These are phyloP conservation scores for Arvicanthis niloticus DNA, from an alignment of 2,113 vertebrate genomes.

Conservation along the genomic window DNA sequence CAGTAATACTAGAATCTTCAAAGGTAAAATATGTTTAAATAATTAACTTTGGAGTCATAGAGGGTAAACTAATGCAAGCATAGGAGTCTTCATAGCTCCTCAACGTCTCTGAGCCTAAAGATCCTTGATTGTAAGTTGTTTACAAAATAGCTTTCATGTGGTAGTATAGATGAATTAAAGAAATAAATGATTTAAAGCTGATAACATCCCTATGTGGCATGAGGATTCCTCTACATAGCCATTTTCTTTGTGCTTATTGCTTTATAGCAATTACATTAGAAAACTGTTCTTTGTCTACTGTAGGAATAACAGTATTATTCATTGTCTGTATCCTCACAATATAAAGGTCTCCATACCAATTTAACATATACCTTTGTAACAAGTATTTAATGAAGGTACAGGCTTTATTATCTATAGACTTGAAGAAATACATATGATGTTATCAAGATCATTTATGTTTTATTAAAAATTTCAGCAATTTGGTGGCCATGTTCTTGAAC, in stretches of 20 bases:
- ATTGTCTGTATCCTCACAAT: not conserved
- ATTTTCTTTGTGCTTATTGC: not conserved
- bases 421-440: not conserved
- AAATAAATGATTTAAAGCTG: not conserved
- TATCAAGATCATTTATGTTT: not conserved
- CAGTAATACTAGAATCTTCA: not conserved
- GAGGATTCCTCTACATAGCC: not conserved
- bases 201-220: not conserved
- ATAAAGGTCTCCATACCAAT: not conserved
- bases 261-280: not conserved
- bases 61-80: not conserved
- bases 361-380: not conserved
- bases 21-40: not conserved
- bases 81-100: not conserved
- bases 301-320: not conserved
- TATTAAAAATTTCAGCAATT: not conserved
- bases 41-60: conserved; percentile 6
- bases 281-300: not conserved
- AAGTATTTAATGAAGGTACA: not conserved
- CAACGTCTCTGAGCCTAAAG: not conserved
- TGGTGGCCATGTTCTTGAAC: not conserved
- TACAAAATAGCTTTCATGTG: not conserved
- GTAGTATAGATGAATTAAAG: not conserved
- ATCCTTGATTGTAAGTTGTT: not conserved
- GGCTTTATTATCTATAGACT: not conserved